Evolutionary conservation across 2,888 invertebrate genomes (phyloP), one percentile per base, ranked within the genome.

Genomic region (Euplexia lucipara): DNA sequence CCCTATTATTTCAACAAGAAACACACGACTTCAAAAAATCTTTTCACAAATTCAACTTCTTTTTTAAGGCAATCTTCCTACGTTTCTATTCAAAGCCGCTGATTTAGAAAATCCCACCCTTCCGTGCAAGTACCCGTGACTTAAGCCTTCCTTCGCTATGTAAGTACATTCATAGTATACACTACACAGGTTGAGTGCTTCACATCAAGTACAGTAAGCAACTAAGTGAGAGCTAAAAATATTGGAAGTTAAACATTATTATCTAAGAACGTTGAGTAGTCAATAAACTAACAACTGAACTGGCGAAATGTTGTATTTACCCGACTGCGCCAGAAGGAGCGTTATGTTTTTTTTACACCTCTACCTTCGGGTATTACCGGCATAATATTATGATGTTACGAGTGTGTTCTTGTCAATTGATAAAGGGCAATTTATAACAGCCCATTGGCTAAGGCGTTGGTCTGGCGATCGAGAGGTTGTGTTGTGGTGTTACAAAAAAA

Each of bases 91-190:
- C 47, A 56, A 63, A 44, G 51, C 35, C 49, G 57, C 56, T 71
- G 77, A 63, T 72, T 72, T 76, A 71, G 56, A 63, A 72, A 71
- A 76, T 76, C 72, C 72, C 53, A 48, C 64, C 65, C 65, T 64
- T 63, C 20, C 51, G 18, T 32, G 20, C 45, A 47, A 47, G 39
- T 47, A 70, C 34, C 39, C 8, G 26, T 9, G 47, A 30, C 20
- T 52, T 52, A 52, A 70, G 70, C 41, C 41, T 12, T 42, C 42
- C 14, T 20, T 69, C 52, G 22, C 41, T 9, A 57, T 22, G 69
- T 68, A 37, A 53, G 54, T 49, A 67, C 57, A 44, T 42, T 62
- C 14, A 42, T 9, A 20, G 22, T 58, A 44, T 60, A 70, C n/a
- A n/a, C n/a, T n/a, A n/a, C n/a, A n/a, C 68, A 67, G 74, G 34